phyloP scores from a whole-genome alignment of 1,140 invertebrate species.

The Drosophila bocqueti region DNA sequence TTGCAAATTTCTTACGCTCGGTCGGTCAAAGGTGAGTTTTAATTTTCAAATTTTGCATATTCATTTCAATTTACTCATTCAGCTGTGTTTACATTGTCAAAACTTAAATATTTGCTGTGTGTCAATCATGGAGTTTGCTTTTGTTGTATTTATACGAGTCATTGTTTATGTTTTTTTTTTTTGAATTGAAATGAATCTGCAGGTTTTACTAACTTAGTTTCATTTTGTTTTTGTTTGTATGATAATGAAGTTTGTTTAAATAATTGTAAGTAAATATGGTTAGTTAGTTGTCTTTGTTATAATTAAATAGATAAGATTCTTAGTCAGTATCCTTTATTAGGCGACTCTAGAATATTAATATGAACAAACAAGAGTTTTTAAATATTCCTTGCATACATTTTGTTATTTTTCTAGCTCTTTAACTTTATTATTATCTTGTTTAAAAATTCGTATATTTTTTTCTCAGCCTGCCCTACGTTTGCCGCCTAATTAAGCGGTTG shows the following conservation, averaged over 20 bases:
- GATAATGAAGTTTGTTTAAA: background rate
- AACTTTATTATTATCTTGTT: slow-evolving; percentile 3
- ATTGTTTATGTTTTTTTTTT: slow-evolving; percentile 5
- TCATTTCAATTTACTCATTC: slow-evolving; percentile 21
- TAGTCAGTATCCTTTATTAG: too few species aligned
- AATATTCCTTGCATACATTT: too few species aligned
- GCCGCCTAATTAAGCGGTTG: slow-evolving; percentile 75
- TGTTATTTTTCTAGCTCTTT: too few species aligned
- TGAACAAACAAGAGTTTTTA: too few species aligned
- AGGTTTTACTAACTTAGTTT: background rate
- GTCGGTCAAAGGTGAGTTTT: slow-evolving; percentile 36
- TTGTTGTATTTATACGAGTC: background rate
- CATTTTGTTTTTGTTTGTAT: background rate
- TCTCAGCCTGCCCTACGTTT: background rate
- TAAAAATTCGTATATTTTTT: background rate
- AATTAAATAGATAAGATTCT: background rate
- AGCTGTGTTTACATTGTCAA: background rate
- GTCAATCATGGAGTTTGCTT: slow-evolving; percentile 4
- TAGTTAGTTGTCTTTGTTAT: too few species aligned
- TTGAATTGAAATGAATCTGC: slow-evolving; percentile 4
- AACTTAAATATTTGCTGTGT: slow-evolving; percentile 8
- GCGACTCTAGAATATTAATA: too few species aligned
- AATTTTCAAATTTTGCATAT: slow-evolving; percentile 24
- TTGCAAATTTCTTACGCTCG: slow-evolving; percentile 22
- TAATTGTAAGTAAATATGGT: background rate